Conservation (phyloP, 2,888 invertebrate genomes). For the Leptopilina drosophilae region DNA sequence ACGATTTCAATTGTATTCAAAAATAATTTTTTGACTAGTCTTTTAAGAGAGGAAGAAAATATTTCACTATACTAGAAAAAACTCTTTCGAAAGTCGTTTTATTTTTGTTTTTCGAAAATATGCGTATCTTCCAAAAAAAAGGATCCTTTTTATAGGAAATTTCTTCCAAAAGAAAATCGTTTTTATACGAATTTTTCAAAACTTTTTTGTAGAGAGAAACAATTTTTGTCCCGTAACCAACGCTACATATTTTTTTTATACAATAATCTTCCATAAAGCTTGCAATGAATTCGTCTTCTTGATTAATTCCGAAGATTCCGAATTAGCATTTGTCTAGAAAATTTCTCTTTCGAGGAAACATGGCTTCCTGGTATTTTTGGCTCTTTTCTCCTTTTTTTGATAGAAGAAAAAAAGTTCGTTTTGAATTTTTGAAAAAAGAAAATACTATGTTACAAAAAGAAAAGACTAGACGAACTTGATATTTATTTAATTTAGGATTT, state of each 20-base stretch:
- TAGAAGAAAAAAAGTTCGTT: no score
- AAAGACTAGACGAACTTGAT: no score
- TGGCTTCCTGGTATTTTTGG: neutral
- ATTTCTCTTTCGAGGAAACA: neutral
- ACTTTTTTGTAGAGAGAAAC: no score
- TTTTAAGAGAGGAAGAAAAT: no score
- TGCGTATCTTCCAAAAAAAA: neutral
- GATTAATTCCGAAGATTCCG: neutral
- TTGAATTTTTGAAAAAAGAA: no score
- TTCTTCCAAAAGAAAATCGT: neutral
- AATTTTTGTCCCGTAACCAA: neutral
- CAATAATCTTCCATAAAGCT: neutral
- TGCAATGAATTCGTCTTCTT: neutral
- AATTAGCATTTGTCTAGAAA: slow-evolving; percentile 6
- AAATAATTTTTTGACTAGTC: no score
- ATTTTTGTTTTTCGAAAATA: no score
- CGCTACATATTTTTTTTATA: neutral
- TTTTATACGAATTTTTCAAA: neutral
- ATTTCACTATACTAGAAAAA: no score
- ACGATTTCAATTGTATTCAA: no score
- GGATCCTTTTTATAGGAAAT: neutral
- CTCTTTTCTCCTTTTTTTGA: neutral
- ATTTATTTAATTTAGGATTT: slow-evolving; percentile 20
- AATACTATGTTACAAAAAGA: no score
- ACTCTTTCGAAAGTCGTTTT: no score